Evolutionary conservation across 2,113 vertebrate species (phyloP), one percentile per base, ranked within the genome.

Genomic region (Balaeniceps rex): DNA sequence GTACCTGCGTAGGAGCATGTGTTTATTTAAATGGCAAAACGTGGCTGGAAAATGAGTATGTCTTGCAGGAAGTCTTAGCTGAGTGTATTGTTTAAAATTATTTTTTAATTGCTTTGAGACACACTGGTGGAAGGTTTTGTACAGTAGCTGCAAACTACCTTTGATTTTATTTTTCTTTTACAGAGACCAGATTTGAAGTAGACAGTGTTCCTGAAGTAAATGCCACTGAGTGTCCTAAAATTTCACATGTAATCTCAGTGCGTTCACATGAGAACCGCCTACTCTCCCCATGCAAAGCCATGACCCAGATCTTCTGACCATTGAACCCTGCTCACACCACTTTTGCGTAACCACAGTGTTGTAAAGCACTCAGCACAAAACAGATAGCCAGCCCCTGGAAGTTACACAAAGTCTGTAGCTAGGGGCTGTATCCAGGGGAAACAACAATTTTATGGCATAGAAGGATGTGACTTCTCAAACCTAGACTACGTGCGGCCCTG

Each of bases 1-100:
- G 0, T 64, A 47, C 46, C 42, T 66, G 51, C 1, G 2, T 4
- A 47, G 25, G 38, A 72, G 31, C 42, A 34, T 0, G 0, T 75
- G 29, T 68, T 19, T 54, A n/a, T 58, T 90, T 90, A 42, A 83
- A 38, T 51, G 34, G 21, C 25, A 89, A 75, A 71, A 82, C 15
- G 11, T 19, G 10, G 38, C 57, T 96, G 42, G 44, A 91, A 91
- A 89, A 80, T 80, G 1, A 49, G 3, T 66, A 46, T 38, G 31
- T 90, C 92, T 87, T 82, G 25, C 58, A 69, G 74, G 34, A 93
- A 68, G 65, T 49, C 70, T 76, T 87, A 34, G 19, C n/a, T 89
- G 78, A 24, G 57, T 83, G 65, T 87, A 17, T 64, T 79, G 17
- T 88, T 94, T 88, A 55, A 69, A 90, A 54, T 38, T 60, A 65